Percentiles rank a stretch among this genome's conserved stretches.
These are phyloP conservation scores for Drosophila koepferae DNA, from an alignment of 2,888 invertebrate species.

Conservation along the genomic window DNA sequence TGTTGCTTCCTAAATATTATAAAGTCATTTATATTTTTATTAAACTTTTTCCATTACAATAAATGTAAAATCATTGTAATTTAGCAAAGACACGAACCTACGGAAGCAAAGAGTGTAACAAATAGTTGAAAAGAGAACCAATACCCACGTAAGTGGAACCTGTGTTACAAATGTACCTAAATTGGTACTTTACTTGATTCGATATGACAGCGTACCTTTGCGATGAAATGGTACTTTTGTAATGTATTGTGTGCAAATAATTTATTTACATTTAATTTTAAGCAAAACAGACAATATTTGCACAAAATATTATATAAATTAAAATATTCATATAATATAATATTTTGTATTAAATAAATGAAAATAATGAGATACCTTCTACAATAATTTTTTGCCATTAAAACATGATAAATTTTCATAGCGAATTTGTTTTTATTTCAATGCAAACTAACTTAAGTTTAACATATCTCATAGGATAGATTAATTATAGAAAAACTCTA, in stretches of 20 bases:
- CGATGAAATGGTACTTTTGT: neutral
- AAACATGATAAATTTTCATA: conserved; percentile 12
- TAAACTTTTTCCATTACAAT: neutral
- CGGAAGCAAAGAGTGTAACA: neutral
- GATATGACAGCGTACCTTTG: neutral
- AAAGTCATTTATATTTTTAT: neutral
- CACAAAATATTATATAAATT: neutral
- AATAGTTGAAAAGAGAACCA: neutral
- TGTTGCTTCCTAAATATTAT: neutral
- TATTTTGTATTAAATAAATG: too few relatives aligned
- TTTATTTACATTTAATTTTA: neutral
- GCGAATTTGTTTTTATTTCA: conserved; percentile 55
- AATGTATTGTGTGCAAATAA: neutral
- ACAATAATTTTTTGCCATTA: too few relatives aligned
- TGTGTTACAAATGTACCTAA: neutral
- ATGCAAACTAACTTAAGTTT: conserved; percentile 56
- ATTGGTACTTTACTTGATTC: neutral
- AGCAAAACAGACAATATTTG: neutral
- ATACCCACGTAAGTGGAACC: neutral
- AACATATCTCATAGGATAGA: conserved; percentile 39
- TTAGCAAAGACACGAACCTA: conserved; percentile 3
- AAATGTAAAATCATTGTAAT: neutral
- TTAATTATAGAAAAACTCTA: conserved; percentile 44
- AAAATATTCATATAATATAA: neutral
- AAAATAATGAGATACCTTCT: too few relatives aligned